Conservation (phyloP, 2,113 vertebrate genomes). For the Pardalotus punctatus region DNA sequence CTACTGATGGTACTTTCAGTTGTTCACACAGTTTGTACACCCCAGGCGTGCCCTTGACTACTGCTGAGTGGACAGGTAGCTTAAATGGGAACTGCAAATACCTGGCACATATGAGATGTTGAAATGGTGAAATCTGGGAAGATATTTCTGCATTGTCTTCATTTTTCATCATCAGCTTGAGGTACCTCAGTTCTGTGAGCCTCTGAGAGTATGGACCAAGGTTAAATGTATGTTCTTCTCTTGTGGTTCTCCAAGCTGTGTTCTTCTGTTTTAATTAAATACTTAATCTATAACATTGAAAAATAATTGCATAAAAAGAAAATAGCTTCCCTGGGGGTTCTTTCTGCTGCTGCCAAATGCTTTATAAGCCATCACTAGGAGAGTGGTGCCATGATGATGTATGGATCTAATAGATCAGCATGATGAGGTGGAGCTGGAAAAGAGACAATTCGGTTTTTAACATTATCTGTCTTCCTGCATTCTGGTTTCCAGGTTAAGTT, state of each 20-base stretch:
- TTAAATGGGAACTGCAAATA: neutral
- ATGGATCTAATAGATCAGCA: neutral
- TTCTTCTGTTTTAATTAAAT: constrained; percentile 3
- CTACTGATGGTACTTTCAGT: neutral
- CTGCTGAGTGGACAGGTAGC: neutral
- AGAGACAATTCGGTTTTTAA: neutral
- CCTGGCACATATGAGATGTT: neutral
- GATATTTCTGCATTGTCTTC: neutral
- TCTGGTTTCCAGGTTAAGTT: neutral
- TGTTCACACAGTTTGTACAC: neutral
- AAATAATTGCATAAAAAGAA: neutral
- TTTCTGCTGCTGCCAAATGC: neutral
- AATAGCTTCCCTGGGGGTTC: neutral
- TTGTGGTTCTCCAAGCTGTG: neutral
- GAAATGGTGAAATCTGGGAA: neutral
- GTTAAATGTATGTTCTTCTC: neutral
- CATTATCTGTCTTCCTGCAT: neutral
- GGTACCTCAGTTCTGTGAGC: neutral
- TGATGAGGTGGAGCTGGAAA: neutral
- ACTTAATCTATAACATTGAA: neutral
- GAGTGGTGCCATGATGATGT: neutral
- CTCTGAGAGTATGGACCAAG: neutral
- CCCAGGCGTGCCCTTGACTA: neutral
- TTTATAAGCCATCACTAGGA: neutral
- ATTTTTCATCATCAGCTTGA: neutral